Conservation (phyloP, 2,888 invertebrate genomes). For the Sinodicranocentrus sp. region DNA sequence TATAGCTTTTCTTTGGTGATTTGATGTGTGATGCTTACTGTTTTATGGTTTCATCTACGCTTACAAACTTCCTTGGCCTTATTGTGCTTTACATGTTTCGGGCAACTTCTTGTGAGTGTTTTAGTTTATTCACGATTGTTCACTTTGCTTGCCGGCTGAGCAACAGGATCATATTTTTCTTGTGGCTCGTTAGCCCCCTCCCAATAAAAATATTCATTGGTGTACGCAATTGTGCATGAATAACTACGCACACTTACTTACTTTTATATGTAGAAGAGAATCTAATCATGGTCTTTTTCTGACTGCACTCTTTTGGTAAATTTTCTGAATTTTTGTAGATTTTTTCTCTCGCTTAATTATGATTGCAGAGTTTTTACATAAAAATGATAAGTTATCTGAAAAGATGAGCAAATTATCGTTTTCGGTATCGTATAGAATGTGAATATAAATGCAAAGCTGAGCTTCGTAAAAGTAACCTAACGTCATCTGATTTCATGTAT, state of each 20-base stretch:
- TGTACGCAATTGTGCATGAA: constrained; percentile 61
- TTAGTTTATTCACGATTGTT: constrained; percentile 56
- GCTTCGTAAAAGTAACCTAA: no score
- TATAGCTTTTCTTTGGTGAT: constrained; percentile 38
- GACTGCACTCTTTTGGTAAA: constrained; percentile 51
- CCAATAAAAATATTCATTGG: constrained; percentile 48
- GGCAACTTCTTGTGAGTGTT: constrained; percentile 64
- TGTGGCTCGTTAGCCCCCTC: constrained; percentile 63
- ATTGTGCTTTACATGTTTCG: constrained; percentile 64
- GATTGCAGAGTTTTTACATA: constrained; percentile 65
- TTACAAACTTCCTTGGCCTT: constrained; percentile 38
- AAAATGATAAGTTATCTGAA: constrained; percentile 58
- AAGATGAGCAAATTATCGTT: constrained; percentile 20
- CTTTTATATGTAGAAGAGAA: neutral
- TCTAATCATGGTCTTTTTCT: constrained; percentile 32
- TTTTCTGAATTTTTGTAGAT: constrained; percentile 58
- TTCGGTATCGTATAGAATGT: neutral
- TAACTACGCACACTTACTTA: neutral
- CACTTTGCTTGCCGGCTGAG: constrained; percentile 21
- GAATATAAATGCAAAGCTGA: neutral
- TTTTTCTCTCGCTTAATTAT: constrained; percentile 59
- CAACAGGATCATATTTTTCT: constrained; percentile 62
- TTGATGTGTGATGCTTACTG: constrained; percentile 64
- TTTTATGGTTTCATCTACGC: constrained; percentile 68
- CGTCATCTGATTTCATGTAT: constrained; percentile 29